Evolutionary conservation across 2,888 invertebrate species (phyloP).

Genomic region (Boloria euphrosyne): DNA sequence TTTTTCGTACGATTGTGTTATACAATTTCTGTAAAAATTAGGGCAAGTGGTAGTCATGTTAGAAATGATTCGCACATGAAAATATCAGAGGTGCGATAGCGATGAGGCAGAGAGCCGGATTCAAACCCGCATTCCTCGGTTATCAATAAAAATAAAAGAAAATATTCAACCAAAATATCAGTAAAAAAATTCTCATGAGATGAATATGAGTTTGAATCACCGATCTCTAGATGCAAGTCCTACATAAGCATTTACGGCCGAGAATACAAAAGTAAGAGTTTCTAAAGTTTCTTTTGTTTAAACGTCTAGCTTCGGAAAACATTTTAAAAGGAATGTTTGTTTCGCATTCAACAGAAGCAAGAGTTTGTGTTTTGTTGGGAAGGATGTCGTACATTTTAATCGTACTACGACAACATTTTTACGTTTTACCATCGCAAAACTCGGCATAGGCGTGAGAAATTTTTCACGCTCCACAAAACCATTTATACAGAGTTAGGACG

Average conservation of each 20-base stretch:
- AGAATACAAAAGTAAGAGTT: conserved; percentile 16
- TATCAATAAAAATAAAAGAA: too few relatives aligned
- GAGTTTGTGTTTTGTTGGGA: conserved; percentile 18
- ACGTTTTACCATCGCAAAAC: conserved; percentile 13
- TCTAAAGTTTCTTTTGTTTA: conserved; percentile 21
- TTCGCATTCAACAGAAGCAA: conserved; percentile 18
- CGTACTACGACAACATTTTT: conserved; percentile 16
- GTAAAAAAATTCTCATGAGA: neutral
- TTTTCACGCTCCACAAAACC: conserved; percentile 6
- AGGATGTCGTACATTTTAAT: conserved; percentile 26
- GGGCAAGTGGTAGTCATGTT: too few relatives aligned
- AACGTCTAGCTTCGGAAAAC: conserved; percentile 16
- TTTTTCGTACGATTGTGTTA: too few relatives aligned
- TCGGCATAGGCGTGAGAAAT: neutral
- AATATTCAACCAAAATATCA: too few relatives aligned
- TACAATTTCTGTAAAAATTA: too few relatives aligned
- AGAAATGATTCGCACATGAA: too few relatives aligned
- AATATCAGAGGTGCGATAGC: too few relatives aligned
- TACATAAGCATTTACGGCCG: conserved; percentile 18
- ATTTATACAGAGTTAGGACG: conserved; percentile 5
- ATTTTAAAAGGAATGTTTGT: conserved; percentile 29
- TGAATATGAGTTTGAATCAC: neutral
- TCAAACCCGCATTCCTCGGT: too few relatives aligned
- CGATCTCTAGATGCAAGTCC: neutral
- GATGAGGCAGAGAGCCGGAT: too few relatives aligned